These are phyloP conservation scores for Musca vetustissima DNA, from an alignment of 1,140 invertebrate species.

Conservation along the genomic window DNA sequence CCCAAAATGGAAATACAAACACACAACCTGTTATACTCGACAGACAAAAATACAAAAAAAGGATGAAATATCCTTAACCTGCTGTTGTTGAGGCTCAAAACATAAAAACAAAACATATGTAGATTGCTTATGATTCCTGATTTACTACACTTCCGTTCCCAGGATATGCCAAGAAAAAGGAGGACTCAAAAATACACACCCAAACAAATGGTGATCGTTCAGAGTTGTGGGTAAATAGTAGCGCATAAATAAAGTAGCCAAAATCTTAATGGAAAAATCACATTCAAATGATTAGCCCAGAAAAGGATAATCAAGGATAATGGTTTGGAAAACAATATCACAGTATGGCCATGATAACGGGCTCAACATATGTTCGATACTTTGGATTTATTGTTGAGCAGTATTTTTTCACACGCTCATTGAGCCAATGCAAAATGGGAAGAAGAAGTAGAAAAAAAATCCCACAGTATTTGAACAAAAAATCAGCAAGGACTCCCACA, in stretches of 20 bases:
- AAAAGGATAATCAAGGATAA: conserved; percentile 8
- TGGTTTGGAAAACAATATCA: conserved; percentile 4
- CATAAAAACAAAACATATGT: conserved; percentile 15
- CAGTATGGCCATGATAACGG: not conserved
- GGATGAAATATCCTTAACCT: not conserved
- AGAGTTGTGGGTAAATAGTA: no score
- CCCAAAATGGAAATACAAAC: no score
- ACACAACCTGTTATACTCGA: conserved; percentile 12
- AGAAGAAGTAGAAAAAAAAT: no score
- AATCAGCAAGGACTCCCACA: not conserved
- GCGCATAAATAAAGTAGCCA: conserved; percentile 8
- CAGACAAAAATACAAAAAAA: no score
- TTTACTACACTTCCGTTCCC: conserved; percentile 16
- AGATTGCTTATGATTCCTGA: not conserved
- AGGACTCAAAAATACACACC: no score
- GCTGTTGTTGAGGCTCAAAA: conserved; percentile 2
- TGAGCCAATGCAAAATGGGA: not conserved
- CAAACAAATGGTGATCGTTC: no score
- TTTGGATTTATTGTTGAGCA: not conserved
- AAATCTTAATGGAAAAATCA: conserved; percentile 3
- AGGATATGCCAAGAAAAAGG: not conserved
- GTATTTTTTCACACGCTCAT: not conserved
- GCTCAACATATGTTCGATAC: no score
- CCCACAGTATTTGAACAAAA: not conserved
- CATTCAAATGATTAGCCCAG: not conserved